Evolutionary conservation across 2,888 invertebrate species (phyloP).

Genomic region (Hirtodrosophila histrioides): DNA sequence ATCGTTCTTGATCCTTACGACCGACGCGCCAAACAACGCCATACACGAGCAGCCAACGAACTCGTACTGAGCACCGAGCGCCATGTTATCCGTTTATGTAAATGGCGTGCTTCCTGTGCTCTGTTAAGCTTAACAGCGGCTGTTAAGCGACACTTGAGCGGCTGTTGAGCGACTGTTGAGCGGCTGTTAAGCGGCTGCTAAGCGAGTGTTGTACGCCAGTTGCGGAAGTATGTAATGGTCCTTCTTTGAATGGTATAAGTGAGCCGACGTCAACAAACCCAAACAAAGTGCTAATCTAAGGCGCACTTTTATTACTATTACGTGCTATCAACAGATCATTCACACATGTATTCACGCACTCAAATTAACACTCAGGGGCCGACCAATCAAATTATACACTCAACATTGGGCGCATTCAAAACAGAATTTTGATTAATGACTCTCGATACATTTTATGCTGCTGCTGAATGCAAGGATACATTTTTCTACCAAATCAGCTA

Average conservation of each 20-base stretch:
- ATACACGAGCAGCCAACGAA: conserved; percentile 29
- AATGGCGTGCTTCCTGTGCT: conserved; percentile 19
- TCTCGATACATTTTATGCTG: too few relatives aligned
- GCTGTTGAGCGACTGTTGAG: conserved; percentile 14
- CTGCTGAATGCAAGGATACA: too few relatives aligned
- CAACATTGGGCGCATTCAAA: neutral
- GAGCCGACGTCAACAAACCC: conserved; percentile 35
- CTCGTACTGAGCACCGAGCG: conserved; percentile 35
- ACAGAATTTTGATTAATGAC: too few relatives aligned
- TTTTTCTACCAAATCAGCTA: too few relatives aligned
- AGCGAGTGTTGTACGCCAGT: neutral
- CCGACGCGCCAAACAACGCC: conserved; percentile 9
- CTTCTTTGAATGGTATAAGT: conserved; percentile 34
- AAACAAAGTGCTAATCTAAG: conserved; percentile 26
- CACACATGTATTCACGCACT: neutral
- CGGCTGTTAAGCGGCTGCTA: conserved; percentile 9
- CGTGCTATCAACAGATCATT: neutral
- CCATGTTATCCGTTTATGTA: conserved; percentile 13
- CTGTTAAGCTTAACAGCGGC: conserved; percentile 42
- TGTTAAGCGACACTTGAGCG: conserved; percentile 36
- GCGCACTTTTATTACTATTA: conserved; percentile 29
- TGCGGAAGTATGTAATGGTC: conserved; percentile 4
- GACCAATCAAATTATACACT: conserved; percentile 28
- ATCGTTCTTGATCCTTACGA: conserved; percentile 2
- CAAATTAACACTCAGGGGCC: conserved; percentile 12